Evolutionary conservation across 2,888 invertebrate species (phyloP).

Genomic region (Nezara viridula): DNA sequence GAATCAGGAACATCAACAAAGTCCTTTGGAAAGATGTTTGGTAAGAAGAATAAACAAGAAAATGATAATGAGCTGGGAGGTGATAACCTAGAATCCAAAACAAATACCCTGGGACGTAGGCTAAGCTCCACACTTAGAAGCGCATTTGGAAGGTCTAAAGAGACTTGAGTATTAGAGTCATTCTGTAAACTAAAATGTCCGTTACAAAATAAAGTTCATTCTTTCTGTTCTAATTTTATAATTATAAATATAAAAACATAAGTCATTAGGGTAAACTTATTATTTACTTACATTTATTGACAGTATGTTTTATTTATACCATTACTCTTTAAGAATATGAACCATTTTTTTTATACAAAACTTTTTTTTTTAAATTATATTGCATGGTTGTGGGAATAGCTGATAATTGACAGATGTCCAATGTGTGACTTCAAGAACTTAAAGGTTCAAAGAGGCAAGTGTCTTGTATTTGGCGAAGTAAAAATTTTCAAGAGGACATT

Average conservation of each 20-base stretch:
- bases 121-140: not conserved
- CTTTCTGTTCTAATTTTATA: not conserved
- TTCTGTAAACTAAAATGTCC: not conserved
- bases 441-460: too few species aligned
- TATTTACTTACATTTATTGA: not conserved
- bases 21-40: constrained; percentile 6
- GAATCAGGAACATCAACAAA: not conserved
- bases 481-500: too few species aligned
- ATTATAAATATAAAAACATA: not conserved
- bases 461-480: too few species aligned
- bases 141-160: constrained; percentile 15
- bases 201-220: not conserved
- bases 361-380: too few species aligned
- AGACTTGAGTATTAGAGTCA: constrained; percentile 9
- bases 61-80: not conserved
- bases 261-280: not conserved
- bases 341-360: too few species aligned
- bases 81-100: not conserved
- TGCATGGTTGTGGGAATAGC: too few species aligned
- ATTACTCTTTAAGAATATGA: too few species aligned
- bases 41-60: constrained; percentile 18
- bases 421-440: too few species aligned
- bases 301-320: not conserved
- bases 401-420: too few species aligned
- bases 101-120: constrained; percentile 10